phyloP scores from a whole-genome alignment of 2,797 vertebrate species.

The Enoplosus armatus region DNA sequence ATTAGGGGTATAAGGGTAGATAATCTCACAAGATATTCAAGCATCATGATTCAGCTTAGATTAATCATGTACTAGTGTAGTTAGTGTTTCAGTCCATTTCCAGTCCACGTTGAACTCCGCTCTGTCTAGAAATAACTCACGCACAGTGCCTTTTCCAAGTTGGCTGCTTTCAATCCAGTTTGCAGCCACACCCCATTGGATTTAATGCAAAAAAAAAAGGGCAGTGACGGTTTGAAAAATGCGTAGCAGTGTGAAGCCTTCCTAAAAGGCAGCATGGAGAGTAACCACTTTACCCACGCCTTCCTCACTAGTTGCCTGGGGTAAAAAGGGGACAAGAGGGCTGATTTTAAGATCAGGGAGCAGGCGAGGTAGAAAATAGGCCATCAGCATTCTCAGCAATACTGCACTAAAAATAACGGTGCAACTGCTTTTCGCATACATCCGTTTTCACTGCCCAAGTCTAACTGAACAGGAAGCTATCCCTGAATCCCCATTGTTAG shows the following conservation, averaged over 20 bases:
- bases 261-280: conserved; percentile 28
- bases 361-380: conserved; percentile 64
- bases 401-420: conserved; percentile 65
- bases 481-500: conserved; percentile 68
- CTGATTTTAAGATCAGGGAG: conserved; percentile 55
- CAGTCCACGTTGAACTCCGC: neutral
- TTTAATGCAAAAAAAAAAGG: conserved; percentile 22
- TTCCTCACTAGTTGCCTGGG: conserved; percentile 9
- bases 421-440: conserved; percentile 52
- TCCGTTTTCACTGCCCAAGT: conserved; percentile 62
- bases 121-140: conserved; percentile 23
- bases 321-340: conserved; percentile 36
- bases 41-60: neutral
- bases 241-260: conserved; percentile 2
- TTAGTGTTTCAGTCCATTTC: neutral
- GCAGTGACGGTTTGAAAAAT: conserved; percentile 27
- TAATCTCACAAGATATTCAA: neutral
- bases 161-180: conserved; percentile 34
- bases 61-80: neutral
- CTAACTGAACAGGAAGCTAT: conserved; percentile 67
- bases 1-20: neutral
- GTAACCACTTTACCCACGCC: conserved; percentile 5
- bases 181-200: conserved; percentile 11
- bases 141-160: neutral
- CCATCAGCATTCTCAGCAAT: conserved; percentile 61